A percentile compares a stretch with the other conserved stretches of the same genome.
Conservation (phyloP, 2,797 vertebrate genomes). For the Oceanodroma leucorhoa region DNA sequence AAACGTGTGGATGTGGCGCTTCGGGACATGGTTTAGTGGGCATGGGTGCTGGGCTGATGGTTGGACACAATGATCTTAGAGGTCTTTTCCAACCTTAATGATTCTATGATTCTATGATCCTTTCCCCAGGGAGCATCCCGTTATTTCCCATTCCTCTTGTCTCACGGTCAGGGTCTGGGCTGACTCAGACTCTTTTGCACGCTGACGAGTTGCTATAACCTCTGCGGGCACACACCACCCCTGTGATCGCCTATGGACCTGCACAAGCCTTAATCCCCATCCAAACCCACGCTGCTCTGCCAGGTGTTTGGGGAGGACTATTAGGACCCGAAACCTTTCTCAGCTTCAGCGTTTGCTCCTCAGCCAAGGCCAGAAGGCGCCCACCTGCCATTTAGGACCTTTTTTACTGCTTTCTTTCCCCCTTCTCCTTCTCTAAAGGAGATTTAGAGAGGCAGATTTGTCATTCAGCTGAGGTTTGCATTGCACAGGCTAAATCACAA, state of each 20-base stretch:
- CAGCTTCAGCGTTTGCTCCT: neutral
- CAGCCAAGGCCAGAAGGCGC: neutral
- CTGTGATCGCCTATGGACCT: neutral
- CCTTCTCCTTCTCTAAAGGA: neutral
- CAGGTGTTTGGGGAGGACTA: neutral
- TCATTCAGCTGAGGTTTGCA: neutral
- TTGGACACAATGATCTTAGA: too few species aligned
- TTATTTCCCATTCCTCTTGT: neutral
- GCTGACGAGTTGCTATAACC: neutral
- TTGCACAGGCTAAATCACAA: neutral
- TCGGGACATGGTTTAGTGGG: too few species aligned
- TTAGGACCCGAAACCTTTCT: neutral
- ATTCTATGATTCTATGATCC: too few species aligned
- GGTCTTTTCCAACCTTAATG: too few species aligned
- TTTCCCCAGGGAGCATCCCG: neutral
- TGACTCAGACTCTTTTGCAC: neutral
- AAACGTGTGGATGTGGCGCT: too few species aligned
- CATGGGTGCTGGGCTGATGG: too few species aligned
- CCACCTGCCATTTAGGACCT: neutral
- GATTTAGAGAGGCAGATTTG: neutral
- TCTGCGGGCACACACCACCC: neutral
- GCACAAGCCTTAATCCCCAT: neutral
- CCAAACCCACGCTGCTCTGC: neutral
- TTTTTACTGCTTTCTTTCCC: neutral
- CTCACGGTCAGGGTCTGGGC: neutral